phyloP scores from a whole-genome alignment of 1,140 invertebrate genomes.

The Zeugodacus cucurbitae region DNA sequence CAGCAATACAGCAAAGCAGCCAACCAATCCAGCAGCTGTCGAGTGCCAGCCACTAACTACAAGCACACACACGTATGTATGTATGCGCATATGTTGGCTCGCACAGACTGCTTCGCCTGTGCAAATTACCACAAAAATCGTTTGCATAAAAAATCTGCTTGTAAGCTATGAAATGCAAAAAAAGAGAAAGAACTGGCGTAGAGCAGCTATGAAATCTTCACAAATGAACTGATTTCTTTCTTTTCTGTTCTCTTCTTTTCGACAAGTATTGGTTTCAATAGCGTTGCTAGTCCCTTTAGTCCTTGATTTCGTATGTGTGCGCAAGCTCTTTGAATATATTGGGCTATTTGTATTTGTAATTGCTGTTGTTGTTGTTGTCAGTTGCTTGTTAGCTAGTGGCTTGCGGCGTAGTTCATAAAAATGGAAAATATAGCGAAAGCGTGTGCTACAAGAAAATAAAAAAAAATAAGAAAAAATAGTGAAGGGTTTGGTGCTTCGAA shows the following conservation, averaged over 20 bases:
- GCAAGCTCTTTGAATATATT: not conserved
- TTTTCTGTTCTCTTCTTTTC: no score
- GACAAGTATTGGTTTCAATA: not conserved
- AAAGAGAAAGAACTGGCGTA: not conserved
- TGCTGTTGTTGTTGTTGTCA: not conserved
- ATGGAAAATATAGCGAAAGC: not conserved
- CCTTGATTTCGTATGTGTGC: not conserved
- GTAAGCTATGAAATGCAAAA: not conserved
- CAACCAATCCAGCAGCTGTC: not conserved
- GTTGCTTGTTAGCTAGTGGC: not conserved
- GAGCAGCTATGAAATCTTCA: not conserved
- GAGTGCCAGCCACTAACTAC: not conserved
- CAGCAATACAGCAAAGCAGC: slow-evolving; percentile 12
- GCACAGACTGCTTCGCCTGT: not conserved
- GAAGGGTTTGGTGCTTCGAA: no score
- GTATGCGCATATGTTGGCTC: not conserved
- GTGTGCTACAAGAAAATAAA: not conserved
- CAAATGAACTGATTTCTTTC: not conserved
- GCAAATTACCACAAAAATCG: slow-evolving; percentile 38
- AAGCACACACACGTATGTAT: not conserved
- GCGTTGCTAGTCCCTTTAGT: not conserved
- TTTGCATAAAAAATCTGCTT: slow-evolving; percentile 37
- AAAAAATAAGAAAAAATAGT: not conserved
- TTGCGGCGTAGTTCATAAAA: not conserved
- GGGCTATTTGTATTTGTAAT: not conserved